A percentile compares a stretch with the other conserved stretches of the same genome.
phyloP scores from a whole-genome alignment of 2,797 vertebrate genomes.

The Oreochromis grahami region DNA sequence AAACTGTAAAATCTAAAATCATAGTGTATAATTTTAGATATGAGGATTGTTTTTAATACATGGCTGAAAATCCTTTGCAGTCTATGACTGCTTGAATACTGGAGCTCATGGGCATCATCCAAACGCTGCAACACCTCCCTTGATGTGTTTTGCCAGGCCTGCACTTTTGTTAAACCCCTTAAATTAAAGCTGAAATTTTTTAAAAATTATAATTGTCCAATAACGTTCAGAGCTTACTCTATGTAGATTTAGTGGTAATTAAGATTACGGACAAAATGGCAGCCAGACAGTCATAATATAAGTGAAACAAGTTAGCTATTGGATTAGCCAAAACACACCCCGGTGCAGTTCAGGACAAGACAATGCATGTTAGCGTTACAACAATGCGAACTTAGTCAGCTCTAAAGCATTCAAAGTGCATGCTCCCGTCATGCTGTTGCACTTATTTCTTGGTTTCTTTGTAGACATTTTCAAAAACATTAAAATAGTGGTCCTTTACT shows the following conservation, averaged over 20 bases:
- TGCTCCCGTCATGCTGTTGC: neutral
- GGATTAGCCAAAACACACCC: neutral
- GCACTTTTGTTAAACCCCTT: accelerated
- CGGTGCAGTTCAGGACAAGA: neutral
- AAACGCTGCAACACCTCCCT: neutral
- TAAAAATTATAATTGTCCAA: neutral
- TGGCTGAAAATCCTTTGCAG: neutral
- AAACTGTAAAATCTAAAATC: neutral
- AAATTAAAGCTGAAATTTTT: accelerated
- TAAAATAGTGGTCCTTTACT: neutral
- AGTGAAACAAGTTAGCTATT: neutral
- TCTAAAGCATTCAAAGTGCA: neutral
- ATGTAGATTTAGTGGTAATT: neutral
- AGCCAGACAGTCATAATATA: neutral
- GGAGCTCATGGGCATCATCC: neutral
- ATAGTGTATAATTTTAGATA: neutral
- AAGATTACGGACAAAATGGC: neutral
- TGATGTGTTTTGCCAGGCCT: neutral
- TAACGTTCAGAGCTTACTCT: neutral
- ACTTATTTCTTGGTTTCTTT: neutral
- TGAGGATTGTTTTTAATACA: neutral
- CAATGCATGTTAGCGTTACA: neutral
- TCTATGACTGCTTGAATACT: neutral
- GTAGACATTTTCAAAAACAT: neutral
- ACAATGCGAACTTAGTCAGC: neutral